Evolutionary conservation across 2,888 invertebrate species (phyloP).

Genomic region (Caenorhabditis japonica): DNA sequence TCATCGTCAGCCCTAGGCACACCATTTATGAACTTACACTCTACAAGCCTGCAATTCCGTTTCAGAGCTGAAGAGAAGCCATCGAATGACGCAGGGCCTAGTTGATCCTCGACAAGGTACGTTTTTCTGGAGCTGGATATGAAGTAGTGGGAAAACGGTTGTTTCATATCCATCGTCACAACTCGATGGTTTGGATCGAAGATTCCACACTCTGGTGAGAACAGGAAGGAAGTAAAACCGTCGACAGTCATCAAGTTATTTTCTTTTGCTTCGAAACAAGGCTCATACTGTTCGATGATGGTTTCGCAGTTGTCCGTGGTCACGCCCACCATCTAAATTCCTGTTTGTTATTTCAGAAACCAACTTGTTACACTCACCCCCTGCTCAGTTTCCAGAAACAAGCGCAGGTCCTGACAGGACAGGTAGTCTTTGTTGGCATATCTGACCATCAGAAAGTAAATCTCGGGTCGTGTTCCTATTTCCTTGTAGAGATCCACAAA

Average conservation of each 20-base stretch:
- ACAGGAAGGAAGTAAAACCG: constrained; percentile 79
- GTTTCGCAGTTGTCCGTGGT: constrained; percentile 80
- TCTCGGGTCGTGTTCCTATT: constrained; percentile 81
- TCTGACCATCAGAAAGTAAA: constrained; percentile 81
- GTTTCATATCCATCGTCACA: constrained; percentile 81
- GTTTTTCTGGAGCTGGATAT: constrained; percentile 65
- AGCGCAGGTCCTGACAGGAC: constrained; percentile 80
- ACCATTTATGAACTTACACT: constrained; percentile 78
- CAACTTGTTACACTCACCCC: constrained; percentile 78
- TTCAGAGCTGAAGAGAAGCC: constrained; percentile 80
- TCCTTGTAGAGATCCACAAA: constrained; percentile 82
- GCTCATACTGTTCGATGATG: constrained; percentile 81
- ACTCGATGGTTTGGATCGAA: constrained; percentile 79
- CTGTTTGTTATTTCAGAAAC: not conserved
- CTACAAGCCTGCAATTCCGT: constrained; percentile 81
- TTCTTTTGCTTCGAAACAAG: constrained; percentile 80
- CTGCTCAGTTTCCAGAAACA: constrained; percentile 82
- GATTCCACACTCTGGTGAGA: constrained; percentile 80
- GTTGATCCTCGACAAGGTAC: constrained; percentile 80
- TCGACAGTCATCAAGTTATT: constrained; percentile 81
- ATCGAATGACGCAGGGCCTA: constrained; percentile 80
- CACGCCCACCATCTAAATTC: constrained; percentile 80
- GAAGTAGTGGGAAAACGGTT: constrained; percentile 77
- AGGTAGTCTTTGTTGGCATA: constrained; percentile 81
- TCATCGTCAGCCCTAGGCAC: no score